Evolutionary conservation across 2,113 vertebrate species (phyloP).

Genomic region (Ceyx margarethae): DNA sequence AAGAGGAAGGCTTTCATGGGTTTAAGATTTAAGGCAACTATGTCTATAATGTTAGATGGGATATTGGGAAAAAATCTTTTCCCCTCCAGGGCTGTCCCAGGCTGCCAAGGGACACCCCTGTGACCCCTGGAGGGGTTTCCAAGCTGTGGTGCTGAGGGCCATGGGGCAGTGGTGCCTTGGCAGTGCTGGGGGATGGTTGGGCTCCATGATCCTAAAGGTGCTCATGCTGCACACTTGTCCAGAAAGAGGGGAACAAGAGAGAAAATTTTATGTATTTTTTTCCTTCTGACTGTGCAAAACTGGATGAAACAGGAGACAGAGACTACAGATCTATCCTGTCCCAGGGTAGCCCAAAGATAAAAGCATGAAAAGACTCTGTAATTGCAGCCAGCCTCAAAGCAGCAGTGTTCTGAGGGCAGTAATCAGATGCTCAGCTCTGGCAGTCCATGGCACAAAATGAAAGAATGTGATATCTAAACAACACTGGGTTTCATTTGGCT

Average conservation of each 20-base stretch:
- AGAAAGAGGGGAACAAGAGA: neutral
- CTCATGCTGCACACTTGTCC: neutral
- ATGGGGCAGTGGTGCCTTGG: neutral
- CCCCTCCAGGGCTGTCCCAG: neutral
- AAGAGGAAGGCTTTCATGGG: neutral
- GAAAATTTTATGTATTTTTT: neutral
- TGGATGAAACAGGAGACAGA: neutral
- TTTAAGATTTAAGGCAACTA: neutral
- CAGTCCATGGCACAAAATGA: neutral
- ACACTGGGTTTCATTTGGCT: neutral
- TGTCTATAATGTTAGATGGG: neutral
- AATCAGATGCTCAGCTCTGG: slow-evolving; percentile 24
- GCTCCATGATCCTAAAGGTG: neutral
- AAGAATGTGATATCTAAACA: slow-evolving; percentile 16
- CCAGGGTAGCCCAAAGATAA: neutral
- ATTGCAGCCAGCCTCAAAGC: slow-evolving; percentile 31
- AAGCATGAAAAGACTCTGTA: neutral
- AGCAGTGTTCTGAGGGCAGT: neutral
- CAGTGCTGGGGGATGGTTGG: neutral
- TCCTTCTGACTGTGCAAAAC: neutral
- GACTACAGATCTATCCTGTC: neutral
- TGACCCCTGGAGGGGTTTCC: neutral
- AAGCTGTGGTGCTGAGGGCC: neutral
- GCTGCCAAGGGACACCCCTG: neutral
- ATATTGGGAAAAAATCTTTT: neutral